Conservation (phyloP, 1,140 invertebrate genomes). For the Gryllus bimaculatus region DNA sequence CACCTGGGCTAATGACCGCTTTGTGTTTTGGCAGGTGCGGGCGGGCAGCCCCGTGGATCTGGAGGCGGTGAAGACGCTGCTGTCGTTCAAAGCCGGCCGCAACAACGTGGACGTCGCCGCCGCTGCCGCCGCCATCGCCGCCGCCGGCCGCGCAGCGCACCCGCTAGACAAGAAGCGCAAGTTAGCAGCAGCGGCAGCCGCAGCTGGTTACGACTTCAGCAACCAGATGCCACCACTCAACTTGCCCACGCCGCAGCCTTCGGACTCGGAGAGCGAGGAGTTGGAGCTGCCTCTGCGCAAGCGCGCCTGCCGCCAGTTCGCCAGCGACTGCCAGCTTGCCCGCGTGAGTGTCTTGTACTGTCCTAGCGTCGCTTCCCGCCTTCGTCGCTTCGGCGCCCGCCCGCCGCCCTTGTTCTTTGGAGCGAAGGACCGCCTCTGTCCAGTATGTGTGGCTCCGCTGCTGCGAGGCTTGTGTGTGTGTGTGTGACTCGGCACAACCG, state of each 20-base stretch:
- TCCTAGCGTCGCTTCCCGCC: not conserved
- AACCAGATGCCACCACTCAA: not conserved
- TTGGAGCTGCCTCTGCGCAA: slow-evolving; percentile 16
- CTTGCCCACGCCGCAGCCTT: slow-evolving; percentile 19
- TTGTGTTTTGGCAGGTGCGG: not conserved
- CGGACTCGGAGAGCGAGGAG: slow-evolving; percentile 20
- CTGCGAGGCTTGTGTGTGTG: too few species aligned
- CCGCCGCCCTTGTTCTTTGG: too few species aligned
- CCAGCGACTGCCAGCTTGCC: not conserved
- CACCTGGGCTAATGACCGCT: not conserved
- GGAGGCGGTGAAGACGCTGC: slow-evolving; percentile 12
- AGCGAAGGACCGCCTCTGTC: too few species aligned
- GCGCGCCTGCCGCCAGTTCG: slow-evolving; percentile 12
- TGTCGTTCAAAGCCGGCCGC: slow-evolving; percentile 11
- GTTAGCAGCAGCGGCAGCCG: not conserved
- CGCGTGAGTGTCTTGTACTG: not conserved
- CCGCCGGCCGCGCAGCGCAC: not conserved
- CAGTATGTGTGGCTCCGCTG: too few species aligned
- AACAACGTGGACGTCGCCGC: not conserved
- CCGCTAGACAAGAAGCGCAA: slow-evolving; percentile 7
- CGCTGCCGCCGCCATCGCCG: too few species aligned
- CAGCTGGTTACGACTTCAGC: not conserved
- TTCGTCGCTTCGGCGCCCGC: too few species aligned
- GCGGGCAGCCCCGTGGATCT: slow-evolving; percentile 8
- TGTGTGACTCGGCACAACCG: too few species aligned